Evolutionary conservation across 2,113 vertebrate genomes (phyloP), one percentile per base, ranked within the genome.

Genomic region (Strix uralensis): DNA sequence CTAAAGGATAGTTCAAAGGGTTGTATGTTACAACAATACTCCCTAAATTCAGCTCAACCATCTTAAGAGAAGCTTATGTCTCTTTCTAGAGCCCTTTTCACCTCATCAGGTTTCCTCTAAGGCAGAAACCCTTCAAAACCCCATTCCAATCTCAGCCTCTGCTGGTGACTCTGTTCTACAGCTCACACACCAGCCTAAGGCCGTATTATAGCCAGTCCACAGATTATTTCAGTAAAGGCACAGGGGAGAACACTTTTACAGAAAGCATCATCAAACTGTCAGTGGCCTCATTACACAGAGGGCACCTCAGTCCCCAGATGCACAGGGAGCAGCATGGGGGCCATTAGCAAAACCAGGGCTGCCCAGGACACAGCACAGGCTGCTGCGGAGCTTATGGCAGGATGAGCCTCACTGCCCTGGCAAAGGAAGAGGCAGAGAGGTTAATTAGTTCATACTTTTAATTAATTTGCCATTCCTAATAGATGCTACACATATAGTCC

Each of bases 401-500:
- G 57, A 26, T 32, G 17, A 94, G 70, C 62, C 40, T 84, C 42
- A 2, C 46, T 79, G 66, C 51, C 58, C 51, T 62, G 51, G 32
- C 82, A 85, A 29, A 74, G 55, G 55, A 62, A 65, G 26, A 10
- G 13, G 69, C 85, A 90, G 51, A 49, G 12, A 86, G 78, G 65
- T 81, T 93, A 66, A 74, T 95, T 83, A 70, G 49, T 61, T 78
- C n/a, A 25, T 51, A 44, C 21, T 52, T 81, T 36, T 71, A 92
- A 95, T 95, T 94, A 95, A 91, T 92, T 86, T 95, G 42, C 65
- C 22, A 0, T 86, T 84, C 59, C 59, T 91, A 86, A 81, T 92
- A 83, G 46, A 51, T 89, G 62, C 49, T 73, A 67, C 63, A 88
- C 72, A 83, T 44, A 46, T 0, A 78, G 63, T 30, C 63, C 69